Percentiles rank a stretch among this genome's conserved stretches.
Conservation (phyloP, 2,797 vertebrate species). For the Ara ararauna region DNA sequence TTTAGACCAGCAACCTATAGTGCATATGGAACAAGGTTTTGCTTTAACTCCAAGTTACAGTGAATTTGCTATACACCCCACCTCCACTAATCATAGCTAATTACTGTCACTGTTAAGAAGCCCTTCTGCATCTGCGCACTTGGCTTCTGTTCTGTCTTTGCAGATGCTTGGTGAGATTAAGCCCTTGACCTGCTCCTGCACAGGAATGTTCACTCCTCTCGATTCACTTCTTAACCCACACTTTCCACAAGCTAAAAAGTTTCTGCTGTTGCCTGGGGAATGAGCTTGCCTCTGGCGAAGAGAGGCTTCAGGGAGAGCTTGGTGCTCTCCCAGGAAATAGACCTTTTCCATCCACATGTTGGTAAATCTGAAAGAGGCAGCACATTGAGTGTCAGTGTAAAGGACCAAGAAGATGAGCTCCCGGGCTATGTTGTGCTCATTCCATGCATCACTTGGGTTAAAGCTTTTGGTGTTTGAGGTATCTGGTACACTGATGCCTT, state of each 20-base stretch:
- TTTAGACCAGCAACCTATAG: not conserved
- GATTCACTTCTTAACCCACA: not conserved
- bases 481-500: not conserved
- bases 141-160: not conserved
- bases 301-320: not conserved
- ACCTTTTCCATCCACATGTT: not conserved
- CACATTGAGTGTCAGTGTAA: not conserved
- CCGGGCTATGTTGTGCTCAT: not conserved
- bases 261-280: not conserved
- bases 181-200: accelerated
- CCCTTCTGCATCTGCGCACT: not conserved
- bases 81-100: not conserved
- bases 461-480: not conserved
- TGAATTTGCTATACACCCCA: not conserved
- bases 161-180: not conserved
- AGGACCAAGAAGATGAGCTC: not conserved
- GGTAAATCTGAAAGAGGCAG: not conserved
- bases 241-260: not conserved
- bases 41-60: not conserved
- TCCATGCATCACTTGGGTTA: not conserved
- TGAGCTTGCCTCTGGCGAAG: not conserved
- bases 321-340: not conserved
- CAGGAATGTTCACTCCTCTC: not conserved
- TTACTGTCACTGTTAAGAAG: not conserved
- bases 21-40: not conserved